Evolutionary conservation across 2,797 vertebrate genomes (phyloP), one percentile per base, ranked within the genome.

Genomic region (Chromobotia macracanthus): DNA sequence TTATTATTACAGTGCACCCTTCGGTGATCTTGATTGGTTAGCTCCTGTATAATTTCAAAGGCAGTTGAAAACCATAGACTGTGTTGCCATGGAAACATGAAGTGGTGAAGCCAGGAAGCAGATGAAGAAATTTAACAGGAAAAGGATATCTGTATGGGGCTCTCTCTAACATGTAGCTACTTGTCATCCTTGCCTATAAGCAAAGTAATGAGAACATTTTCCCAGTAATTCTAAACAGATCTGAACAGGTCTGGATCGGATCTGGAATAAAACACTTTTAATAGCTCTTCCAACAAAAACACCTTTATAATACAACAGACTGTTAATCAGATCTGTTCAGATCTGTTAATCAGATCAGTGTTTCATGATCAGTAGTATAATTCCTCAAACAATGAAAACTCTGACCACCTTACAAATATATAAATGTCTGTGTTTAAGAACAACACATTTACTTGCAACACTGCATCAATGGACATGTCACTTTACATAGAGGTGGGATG

Each of bases 211-310:
- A 87, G 84, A 84, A 77, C 75, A 83, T 78, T 86, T 85, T 86
- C 77, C 77, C 85, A n/a, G n/a, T 80, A 81, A 83, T 83, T 85
- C 80, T 87, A 83, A 87, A 87, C 80, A 84, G 82, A 87, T 84
- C 79, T 81, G 68, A n/a, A n/a, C n/a, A n/a, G n/a, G n/a, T n/a
- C n/a, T n/a, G n/a, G n/a, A n/a, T n/a, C n/a, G n/a, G n/a, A n/a
- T n/a, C n/a, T n/a, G n/a, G 66, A 81, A 88, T 83, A 85, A 88
- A 80, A 80, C 81, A 87, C 85, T 87, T 87, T 88, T 87, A 89
- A 88, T 86, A 86, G 84, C 79, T 86, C 56, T 80, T 80, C 58
- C 21, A 84, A 86, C 68, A 87, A 86, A 94, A 86, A 86, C 77
- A 83, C 84, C 82, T 66, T 63, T 75, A 85, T 71, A 82, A 92